Evolutionary conservation across 2,797 vertebrate genomes (phyloP).

Genomic region (Pangasius krempfi): DNA sequence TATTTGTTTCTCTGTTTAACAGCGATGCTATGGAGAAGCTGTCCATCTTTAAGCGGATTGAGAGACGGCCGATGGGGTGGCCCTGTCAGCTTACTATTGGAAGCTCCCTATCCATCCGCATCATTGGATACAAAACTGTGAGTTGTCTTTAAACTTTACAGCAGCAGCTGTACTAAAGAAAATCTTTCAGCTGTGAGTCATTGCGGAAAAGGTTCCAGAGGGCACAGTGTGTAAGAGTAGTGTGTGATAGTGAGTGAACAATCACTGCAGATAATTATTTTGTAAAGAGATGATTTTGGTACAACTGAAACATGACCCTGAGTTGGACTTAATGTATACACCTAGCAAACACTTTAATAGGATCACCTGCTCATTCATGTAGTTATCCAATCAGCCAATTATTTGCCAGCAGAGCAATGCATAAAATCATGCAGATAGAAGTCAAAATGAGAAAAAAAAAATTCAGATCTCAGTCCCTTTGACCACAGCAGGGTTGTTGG

Average conservation of each 20-base stretch:
- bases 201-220: neutral
- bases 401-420: too few species aligned
- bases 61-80: constrained; percentile 83
- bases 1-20: constrained; percentile 30
- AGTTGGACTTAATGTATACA: neutral
- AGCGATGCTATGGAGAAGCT: constrained; percentile 88
- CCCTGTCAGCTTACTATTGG: constrained; percentile 91
- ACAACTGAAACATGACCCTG: neutral
- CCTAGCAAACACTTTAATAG: neutral
- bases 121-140: constrained; percentile 93
- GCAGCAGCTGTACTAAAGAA: neutral
- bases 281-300: neutral
- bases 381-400: neutral
- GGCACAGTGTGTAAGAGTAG: neutral
- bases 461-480: neutral
- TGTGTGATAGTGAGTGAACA: neutral
- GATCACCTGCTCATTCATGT: neutral
- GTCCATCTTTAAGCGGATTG: constrained; percentile 87
- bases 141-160: constrained; percentile 61
- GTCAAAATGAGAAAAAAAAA: neutral
- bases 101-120: constrained; percentile 84
- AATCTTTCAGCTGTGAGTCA: neutral
- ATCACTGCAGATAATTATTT: neutral
- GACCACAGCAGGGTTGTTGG: neutral
- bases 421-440: neutral